These are phyloP conservation scores for Agrilus biguttatus DNA, from an alignment of 2,888 invertebrate genomes.

Conservation along the genomic window DNA sequence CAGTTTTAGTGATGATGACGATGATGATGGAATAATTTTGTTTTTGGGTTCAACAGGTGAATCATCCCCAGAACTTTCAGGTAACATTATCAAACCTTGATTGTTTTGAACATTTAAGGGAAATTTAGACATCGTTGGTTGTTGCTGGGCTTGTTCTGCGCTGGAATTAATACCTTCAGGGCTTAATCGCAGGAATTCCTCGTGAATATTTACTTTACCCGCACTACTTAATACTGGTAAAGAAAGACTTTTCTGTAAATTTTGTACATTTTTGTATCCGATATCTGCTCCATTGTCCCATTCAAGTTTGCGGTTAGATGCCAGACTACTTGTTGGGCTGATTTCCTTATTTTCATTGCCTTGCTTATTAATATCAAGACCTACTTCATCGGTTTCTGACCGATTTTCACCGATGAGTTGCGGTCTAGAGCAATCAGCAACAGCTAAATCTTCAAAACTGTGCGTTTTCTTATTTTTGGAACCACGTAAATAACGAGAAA, in stretches of 20 bases:
- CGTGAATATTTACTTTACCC: slow-evolving; percentile 7
- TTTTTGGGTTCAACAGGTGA: background rate
- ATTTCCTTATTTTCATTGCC: slow-evolving; percentile 5
- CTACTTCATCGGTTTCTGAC: slow-evolving; percentile 14
- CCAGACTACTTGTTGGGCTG: slow-evolving; percentile 61
- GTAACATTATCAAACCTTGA: background rate
- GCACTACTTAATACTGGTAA: slow-evolving; percentile 18
- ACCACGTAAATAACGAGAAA: slow-evolving; percentile 51
- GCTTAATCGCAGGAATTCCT: slow-evolving; percentile 4
- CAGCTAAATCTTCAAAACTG: slow-evolving; percentile 8
- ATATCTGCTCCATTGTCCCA: slow-evolving; percentile 84
- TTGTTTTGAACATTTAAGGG: background rate
- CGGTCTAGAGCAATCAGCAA: background rate
- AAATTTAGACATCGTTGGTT: background rate
- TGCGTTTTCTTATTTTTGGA: slow-evolving; percentile 1
- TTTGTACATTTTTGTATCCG: slow-evolving; percentile 42
- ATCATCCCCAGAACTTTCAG: background rate
- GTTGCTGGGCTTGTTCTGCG: background rate
- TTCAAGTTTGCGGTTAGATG: slow-evolving; percentile 61
- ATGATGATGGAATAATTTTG: background rate
- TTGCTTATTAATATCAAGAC: slow-evolving; percentile 14
- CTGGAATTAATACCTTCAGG: slow-evolving; percentile 5
- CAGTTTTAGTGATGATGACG: background rate
- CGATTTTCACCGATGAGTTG: background rate
- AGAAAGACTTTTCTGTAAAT: slow-evolving; percentile 22